Evolutionary conservation across 1,140 invertebrate species (phyloP).

Genomic region (Tetramorium alpestre): DNA sequence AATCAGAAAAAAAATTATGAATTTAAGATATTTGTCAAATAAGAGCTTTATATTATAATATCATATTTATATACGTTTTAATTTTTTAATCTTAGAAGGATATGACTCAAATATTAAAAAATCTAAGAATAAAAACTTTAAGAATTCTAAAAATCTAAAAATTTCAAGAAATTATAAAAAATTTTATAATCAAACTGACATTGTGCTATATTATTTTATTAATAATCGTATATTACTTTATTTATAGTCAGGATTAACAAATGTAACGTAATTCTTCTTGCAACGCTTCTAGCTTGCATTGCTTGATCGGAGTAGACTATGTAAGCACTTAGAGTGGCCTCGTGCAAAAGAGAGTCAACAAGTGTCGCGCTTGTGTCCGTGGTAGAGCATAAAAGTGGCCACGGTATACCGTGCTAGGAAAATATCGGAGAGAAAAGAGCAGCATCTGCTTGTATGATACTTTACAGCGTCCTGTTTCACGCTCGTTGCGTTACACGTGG

Average conservation of each 20-base stretch:
- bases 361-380: conserved; percentile 11
- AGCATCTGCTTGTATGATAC: conserved; percentile 16
- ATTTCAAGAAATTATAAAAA: too few species aligned
- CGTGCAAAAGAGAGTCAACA: conserved; percentile 36
- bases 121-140: background rate
- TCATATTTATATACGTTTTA: background rate
- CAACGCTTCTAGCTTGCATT: background rate
- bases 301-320: background rate
- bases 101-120: background rate
- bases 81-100: background rate
- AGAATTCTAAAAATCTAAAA: too few species aligned
- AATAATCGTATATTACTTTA: conserved; percentile 1
- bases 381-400: conserved; percentile 21
- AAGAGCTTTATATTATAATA: background rate
- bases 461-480: conserved; percentile 12
- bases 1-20: background rate
- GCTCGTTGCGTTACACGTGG: conserved; percentile 32
- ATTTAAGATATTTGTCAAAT: background rate
- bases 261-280: background rate
- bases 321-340: conserved; percentile 30
- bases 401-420: conserved; percentile 3
- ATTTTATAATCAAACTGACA: background rate
- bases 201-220: background rate
- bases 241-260: background rate
- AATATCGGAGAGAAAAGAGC: conserved; percentile 51